phyloP scores from a whole-genome alignment of 1,140 invertebrate genomes.

The Aporrectodea caliginosa region DNA sequence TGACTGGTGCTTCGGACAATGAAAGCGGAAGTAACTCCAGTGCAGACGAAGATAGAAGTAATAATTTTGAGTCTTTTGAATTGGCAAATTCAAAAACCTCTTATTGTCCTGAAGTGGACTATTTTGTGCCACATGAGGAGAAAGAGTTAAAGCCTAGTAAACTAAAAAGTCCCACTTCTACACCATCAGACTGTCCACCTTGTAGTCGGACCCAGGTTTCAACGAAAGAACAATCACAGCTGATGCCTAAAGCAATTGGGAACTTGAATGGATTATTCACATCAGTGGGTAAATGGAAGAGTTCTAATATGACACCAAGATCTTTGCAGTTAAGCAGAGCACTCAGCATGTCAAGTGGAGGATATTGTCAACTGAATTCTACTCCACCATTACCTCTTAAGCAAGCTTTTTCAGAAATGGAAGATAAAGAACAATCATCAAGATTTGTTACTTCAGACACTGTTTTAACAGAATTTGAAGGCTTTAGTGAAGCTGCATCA shows the following conservation, averaged over 20 bases:
- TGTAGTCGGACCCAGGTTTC: not conserved
- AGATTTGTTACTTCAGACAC: no score
- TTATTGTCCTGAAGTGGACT: no score
- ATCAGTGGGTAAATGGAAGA: not conserved
- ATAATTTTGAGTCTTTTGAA: not conserved
- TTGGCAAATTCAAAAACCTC: not conserved
- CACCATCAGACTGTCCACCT: not conserved
- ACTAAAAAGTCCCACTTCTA: not conserved
- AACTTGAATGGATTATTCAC: not conserved
- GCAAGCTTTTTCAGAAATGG: not conserved
- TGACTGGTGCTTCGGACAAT: not conserved
- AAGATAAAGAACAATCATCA: no score
- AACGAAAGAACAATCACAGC: not conserved
- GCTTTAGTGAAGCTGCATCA: no score
- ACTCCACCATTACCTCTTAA: not conserved
- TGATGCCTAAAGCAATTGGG: not conserved
- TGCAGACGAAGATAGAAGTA: not conserved
- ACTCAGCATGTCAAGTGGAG: not conserved
- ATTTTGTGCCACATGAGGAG: not conserved
- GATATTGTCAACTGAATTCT: not conserved
- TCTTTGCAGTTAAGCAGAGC: not conserved
- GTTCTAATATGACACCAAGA: not conserved
- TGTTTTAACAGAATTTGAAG: no score
- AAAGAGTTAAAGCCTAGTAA: not conserved
- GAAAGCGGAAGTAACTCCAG: not conserved